A percentile compares a stretch with the other conserved stretches of the same genome.
Evolutionary conservation across 2,888 invertebrate genomes (phyloP).

Genomic region (Glyphotaelius pellucidus): DNA sequence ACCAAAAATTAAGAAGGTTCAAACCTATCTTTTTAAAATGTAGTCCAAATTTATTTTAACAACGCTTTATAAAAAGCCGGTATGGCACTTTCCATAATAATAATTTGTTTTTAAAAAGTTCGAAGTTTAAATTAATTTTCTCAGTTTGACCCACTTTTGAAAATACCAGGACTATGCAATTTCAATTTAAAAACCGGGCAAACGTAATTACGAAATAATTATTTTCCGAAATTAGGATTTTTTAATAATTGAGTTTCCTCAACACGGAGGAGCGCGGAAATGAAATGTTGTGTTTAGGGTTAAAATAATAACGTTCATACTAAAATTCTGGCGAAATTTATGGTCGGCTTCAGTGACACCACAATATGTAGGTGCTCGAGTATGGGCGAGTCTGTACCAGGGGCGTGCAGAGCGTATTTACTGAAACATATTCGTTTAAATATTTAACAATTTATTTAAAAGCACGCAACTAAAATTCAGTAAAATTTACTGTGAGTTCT

Average conservation of each 20-base stretch:
- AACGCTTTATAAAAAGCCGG: background rate
- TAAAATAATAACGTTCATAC: background rate
- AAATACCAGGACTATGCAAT: background rate
- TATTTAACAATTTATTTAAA: background rate
- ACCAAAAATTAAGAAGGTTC: too few species aligned
- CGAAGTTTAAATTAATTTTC: too few species aligned
- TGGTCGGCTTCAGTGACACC: background rate
- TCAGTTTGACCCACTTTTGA: background rate
- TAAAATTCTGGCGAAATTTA: background rate
- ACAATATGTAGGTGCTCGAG: background rate
- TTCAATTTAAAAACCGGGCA: background rate
- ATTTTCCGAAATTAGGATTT: background rate
- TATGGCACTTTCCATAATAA: background rate
- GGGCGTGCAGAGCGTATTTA: background rate
- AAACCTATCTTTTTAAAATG: too few species aligned
- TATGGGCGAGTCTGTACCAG: background rate
- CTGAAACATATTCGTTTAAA: background rate
- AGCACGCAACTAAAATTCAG: background rate
- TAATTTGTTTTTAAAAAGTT: background rate
- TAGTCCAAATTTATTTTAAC: too few species aligned
- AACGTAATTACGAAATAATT: background rate
- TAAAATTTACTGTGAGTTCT: background rate
- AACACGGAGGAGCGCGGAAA: background rate
- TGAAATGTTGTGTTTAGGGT: background rate
- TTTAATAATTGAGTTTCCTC: background rate